Percentiles rank a stretch among this genome's conserved stretches.
Evolutionary conservation across 2,797 vertebrate species (phyloP).

Genomic region (Periophthalmus magnuspinnatus): DNA sequence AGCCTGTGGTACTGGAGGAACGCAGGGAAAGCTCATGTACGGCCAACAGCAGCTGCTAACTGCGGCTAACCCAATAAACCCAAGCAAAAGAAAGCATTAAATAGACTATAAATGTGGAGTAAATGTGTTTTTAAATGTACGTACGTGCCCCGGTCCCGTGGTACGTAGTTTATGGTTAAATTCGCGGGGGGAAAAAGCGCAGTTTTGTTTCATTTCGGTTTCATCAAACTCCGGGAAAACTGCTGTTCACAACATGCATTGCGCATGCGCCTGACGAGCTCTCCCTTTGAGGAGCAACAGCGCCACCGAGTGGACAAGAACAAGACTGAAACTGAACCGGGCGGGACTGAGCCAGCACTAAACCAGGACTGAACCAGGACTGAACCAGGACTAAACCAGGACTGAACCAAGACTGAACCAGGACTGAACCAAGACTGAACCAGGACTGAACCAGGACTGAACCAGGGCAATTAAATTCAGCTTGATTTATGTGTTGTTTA

Average conservation of each 20-base stretch:
- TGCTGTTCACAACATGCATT: not conserved
- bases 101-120: not conserved
- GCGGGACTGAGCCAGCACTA: not conserved
- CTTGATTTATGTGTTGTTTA: no score
- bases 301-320: not conserved
- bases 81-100: not conserved
- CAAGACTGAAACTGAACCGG: not conserved
- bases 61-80: not conserved
- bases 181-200: not conserved
- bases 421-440: not conserved
- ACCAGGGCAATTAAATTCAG: not conserved
- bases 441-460: not conserved
- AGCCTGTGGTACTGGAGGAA: not conserved
- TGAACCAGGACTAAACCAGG: not conserved
- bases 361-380: not conserved
- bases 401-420: not conserved
- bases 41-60: slow-evolving; percentile 9
- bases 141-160: not conserved
- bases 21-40: slow-evolving; percentile 7
- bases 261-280: not conserved
- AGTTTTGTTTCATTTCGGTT: not conserved
- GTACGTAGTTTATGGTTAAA: not conserved
- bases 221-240: not conserved
- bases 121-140: not conserved
- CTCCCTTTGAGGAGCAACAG: not conserved